Evolutionary conservation across 2,888 invertebrate species (phyloP).

Genomic region (Mimumesa dahlbomi): DNA sequence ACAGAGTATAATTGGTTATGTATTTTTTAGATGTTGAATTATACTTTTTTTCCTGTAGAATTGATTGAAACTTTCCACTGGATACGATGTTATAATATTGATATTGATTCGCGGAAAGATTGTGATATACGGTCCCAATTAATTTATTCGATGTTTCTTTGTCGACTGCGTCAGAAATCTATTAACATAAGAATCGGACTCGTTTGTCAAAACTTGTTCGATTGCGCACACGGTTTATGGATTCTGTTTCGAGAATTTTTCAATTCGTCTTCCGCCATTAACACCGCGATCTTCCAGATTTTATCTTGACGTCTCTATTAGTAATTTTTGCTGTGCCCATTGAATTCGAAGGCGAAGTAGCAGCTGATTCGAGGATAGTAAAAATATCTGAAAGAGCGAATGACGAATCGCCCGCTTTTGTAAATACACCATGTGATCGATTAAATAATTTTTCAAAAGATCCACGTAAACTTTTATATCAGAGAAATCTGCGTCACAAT

Average conservation of each 20-base stretch:
- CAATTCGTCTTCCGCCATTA: slow-evolving; percentile 9
- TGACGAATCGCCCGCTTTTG: slow-evolving; percentile 2
- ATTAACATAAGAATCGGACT: slow-evolving; percentile 42
- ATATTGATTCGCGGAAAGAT: too few species aligned
- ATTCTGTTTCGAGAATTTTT: slow-evolving; percentile 24
- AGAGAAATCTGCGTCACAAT: too few species aligned
- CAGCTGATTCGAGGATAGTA: not conserved
- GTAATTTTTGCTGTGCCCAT: slow-evolving; percentile 20
- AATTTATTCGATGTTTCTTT: not conserved
- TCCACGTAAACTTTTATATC: too few species aligned
- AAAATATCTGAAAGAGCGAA: not conserved
- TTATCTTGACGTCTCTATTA: slow-evolving; percentile 41
- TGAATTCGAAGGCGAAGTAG: not conserved
- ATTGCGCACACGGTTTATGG: slow-evolving; percentile 14
- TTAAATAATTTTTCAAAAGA: slow-evolving; percentile 3
- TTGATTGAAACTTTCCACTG: too few species aligned
- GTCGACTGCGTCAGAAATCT: not conserved
- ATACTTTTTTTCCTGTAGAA: too few species aligned
- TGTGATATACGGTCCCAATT: too few species aligned
- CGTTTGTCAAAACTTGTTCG: slow-evolving; percentile 12
- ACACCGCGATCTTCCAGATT: slow-evolving; percentile 5
- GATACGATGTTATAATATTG: too few species aligned
- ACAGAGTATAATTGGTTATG: too few species aligned
- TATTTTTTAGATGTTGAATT: too few species aligned
- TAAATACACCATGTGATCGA: slow-evolving; percentile 8